A percentile compares a stretch with the other conserved stretches of the same genome.
These are phyloP conservation scores for Argyresthia goedartella DNA, from an alignment of 2,888 invertebrate species.

Conservation along the genomic window DNA sequence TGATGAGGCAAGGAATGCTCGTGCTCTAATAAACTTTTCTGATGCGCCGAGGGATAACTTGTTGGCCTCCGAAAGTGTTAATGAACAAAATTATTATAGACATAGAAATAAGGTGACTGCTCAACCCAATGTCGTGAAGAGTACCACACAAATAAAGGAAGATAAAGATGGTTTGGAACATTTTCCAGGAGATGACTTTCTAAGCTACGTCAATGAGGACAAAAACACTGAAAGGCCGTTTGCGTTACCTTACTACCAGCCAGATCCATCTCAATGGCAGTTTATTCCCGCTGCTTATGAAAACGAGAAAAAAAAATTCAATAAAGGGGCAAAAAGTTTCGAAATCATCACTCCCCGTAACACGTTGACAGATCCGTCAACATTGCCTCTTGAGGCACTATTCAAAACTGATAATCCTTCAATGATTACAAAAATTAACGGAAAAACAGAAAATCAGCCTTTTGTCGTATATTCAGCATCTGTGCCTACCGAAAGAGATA, in stretches of 20 bases:
- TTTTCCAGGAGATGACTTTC: constrained; percentile 38
- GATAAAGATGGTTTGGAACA: constrained; percentile 28
- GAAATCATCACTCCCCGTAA: constrained; percentile 51
- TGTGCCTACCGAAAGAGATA: constrained; percentile 35
- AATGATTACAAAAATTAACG: constrained; percentile 30
- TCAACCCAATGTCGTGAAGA: constrained; percentile 1
- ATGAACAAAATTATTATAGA: constrained; percentile 59
- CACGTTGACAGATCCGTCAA: constrained; percentile 70
- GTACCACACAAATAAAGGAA: no score
- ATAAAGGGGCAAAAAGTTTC: constrained; percentile 35
- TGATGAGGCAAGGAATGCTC: constrained; percentile 62
- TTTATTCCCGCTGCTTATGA: constrained; percentile 64
- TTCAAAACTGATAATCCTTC: constrained; percentile 70
- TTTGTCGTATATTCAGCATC: constrained; percentile 62
- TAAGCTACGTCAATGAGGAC: constrained; percentile 50
- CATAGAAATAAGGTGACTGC: constrained; percentile 33
- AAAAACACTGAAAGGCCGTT: constrained; percentile 30
- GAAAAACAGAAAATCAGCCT: constrained; percentile 36
- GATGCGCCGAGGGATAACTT: constrained; percentile 55
- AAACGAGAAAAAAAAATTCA: constrained; percentile 36
- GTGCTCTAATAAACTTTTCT: constrained; percentile 44
- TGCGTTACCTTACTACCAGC: constrained; percentile 12
- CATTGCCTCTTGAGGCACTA: constrained; percentile 76
- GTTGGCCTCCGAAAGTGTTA: constrained; percentile 61
- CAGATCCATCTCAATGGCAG: constrained; percentile 40